phyloP scores from a whole-genome alignment of 2,113 vertebrate species.

The Hippolais icterina region DNA sequence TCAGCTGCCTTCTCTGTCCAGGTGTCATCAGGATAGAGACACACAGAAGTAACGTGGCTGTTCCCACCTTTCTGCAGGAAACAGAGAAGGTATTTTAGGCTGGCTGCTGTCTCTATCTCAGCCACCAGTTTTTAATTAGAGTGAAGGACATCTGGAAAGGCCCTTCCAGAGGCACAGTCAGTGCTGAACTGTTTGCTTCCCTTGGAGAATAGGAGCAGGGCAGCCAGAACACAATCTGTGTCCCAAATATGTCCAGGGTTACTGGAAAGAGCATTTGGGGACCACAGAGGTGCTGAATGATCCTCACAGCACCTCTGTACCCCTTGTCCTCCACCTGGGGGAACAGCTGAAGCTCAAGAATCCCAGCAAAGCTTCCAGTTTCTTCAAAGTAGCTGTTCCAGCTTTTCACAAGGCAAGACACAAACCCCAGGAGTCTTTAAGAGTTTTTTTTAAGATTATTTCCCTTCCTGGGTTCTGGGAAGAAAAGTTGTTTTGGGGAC shows the following conservation, averaged over 20 bases:
- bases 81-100: not conserved
- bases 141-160: not conserved
- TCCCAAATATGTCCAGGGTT: not conserved
- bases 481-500: not conserved
- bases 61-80: not conserved
- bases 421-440: not conserved
- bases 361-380: not conserved
- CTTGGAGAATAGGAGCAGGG: not conserved
- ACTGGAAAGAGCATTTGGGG: not conserved
- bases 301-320: not conserved
- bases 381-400: not conserved
- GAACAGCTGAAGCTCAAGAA: not conserved
- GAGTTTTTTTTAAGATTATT: not conserved
- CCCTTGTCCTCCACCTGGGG: not conserved
- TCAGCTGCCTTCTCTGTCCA: not conserved
- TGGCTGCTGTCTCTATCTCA: not conserved
- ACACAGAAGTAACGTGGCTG: rapidly evolving
- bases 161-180: not conserved
- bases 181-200: not conserved
- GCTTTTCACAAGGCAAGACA: not conserved
- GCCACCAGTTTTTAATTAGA: not conserved
- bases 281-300: not conserved
- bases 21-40: not conserved
- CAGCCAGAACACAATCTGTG: not conserved
- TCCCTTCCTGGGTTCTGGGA: not conserved